A percentile compares a stretch with the other conserved stretches of the same genome.
These are phyloP conservation scores for Diadegma fenestrale DNA, from an alignment of 2,888 invertebrate genomes.

Conservation along the genomic window DNA sequence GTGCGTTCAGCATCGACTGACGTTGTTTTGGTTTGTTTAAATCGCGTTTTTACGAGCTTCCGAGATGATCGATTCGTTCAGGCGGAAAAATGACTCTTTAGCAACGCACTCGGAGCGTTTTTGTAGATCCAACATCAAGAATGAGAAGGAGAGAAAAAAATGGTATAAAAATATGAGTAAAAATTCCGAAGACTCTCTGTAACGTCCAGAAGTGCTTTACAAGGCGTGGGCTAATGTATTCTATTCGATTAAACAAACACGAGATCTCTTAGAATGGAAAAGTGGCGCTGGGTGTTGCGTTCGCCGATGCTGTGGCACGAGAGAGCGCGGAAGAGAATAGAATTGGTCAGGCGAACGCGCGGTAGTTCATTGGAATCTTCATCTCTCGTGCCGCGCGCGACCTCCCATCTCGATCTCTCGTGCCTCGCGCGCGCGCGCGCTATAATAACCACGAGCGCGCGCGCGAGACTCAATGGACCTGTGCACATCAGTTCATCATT, in stretches of 20 bases:
- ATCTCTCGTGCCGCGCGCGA: slow-evolving; percentile 66
- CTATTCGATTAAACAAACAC: slow-evolving; percentile 80
- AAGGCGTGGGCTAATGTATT: slow-evolving; percentile 80
- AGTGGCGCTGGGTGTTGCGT: slow-evolving; percentile 30
- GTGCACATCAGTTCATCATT: slow-evolving; percentile 69
- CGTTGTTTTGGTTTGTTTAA: too few relatives aligned
- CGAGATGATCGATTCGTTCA: too few relatives aligned
- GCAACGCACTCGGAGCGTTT: too few relatives aligned
- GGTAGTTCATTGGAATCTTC: slow-evolving; percentile 55
- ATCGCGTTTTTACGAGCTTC: too few relatives aligned
- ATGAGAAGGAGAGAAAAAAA: too few relatives aligned
- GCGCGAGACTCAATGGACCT: slow-evolving; percentile 70
- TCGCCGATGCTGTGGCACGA: slow-evolving; percentile 29
- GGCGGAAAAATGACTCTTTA: too few relatives aligned
- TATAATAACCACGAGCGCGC: slow-evolving; percentile 54
- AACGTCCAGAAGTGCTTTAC: slow-evolving; percentile 64
- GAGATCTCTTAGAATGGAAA: slow-evolving; percentile 72
- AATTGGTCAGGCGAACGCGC: slow-evolving; percentile 28
- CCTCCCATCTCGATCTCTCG: slow-evolving; percentile 75
- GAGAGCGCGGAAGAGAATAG: slow-evolving; percentile 41
- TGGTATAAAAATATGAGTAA: too few relatives aligned
- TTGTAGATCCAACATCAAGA: too few relatives aligned
- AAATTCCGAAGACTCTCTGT: too few relatives aligned
- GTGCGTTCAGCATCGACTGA: too few relatives aligned
- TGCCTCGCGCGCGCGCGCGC: slow-evolving; percentile 43